These are phyloP conservation scores for Megalops cyprinoides DNA, from an alignment of 2,797 vertebrate genomes.

Conservation along the genomic window DNA sequence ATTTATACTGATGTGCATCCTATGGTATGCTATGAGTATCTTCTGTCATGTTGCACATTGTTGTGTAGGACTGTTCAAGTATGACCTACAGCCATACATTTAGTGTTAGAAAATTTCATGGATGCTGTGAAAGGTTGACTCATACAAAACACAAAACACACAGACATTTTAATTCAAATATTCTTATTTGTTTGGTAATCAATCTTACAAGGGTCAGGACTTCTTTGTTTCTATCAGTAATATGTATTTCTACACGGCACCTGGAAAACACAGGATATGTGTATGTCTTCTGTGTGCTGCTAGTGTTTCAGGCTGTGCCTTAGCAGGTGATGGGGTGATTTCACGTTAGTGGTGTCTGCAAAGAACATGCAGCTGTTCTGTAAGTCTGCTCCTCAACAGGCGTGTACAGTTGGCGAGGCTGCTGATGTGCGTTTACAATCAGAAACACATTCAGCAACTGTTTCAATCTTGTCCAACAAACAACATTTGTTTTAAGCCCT, in stretches of 20 bases:
- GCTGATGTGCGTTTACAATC: slow-evolving; percentile 38
- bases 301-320: slow-evolving; percentile 46
- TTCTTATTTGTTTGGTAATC: too few relatives aligned
- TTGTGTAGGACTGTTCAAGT: not conserved
- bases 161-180: too few relatives aligned
- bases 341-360: slow-evolving; percentile 59
- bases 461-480: not conserved
- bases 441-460: slow-evolving; percentile 46
- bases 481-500: not conserved
- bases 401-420: not conserved
- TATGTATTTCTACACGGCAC: too few relatives aligned
- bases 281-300: too few relatives aligned
- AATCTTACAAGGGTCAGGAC: too few relatives aligned
- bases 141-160: too few relatives aligned
- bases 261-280: too few relatives aligned
- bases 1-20: too few relatives aligned
- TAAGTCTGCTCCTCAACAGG: not conserved
- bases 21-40: too few relatives aligned
- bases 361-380: slow-evolving; percentile 41
- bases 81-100: not conserved
- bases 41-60: not conserved
- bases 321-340: slow-evolving; percentile 62
- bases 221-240: too few relatives aligned
- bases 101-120: not conserved
- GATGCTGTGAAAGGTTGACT: not conserved